Evolutionary conservation across 2,113 vertebrate genomes (phyloP).

Genomic region (Phalacrocorax aristotelis): DNA sequence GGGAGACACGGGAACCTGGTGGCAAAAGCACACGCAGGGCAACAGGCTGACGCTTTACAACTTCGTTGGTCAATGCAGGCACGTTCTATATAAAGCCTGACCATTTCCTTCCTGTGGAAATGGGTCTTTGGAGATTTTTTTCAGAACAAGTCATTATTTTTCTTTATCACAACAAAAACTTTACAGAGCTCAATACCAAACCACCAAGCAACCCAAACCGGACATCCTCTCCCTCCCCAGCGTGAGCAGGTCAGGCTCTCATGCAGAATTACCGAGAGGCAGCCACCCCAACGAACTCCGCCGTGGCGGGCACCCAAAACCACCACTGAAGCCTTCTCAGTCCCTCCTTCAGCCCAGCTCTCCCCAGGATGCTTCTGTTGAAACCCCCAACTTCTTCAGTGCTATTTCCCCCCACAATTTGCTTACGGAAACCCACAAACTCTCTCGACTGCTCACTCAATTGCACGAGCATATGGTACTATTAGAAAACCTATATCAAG

Average conservation of each 20-base stretch:
- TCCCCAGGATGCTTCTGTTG: neutral
- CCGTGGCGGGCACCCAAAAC: neutral
- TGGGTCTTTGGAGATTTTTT: neutral
- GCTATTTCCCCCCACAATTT: neutral
- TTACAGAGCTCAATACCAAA: too few relatives aligned
- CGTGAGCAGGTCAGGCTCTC: neutral
- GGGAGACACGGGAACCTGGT: neutral
- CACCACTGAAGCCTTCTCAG: too few relatives aligned
- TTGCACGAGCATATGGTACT: neutral
- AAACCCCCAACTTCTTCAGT: neutral
- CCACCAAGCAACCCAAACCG: neutral
- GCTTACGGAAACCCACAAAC: neutral
- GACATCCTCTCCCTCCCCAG: neutral
- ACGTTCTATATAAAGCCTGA: neutral
- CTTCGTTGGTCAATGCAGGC: too few relatives aligned
- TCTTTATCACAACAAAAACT: neutral
- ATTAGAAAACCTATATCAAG: neutral
- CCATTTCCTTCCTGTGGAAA: neutral
- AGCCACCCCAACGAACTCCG: neutral
- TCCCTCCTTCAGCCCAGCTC: neutral
- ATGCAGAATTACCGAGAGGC: too few relatives aligned
- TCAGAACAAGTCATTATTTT: neutral
- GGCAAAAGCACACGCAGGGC: neutral
- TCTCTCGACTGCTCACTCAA: fast-evolving
- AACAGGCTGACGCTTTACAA: neutral